phyloP scores from a whole-genome alignment of 2,888 invertebrate genomes.

The Cantharis nigra region DNA sequence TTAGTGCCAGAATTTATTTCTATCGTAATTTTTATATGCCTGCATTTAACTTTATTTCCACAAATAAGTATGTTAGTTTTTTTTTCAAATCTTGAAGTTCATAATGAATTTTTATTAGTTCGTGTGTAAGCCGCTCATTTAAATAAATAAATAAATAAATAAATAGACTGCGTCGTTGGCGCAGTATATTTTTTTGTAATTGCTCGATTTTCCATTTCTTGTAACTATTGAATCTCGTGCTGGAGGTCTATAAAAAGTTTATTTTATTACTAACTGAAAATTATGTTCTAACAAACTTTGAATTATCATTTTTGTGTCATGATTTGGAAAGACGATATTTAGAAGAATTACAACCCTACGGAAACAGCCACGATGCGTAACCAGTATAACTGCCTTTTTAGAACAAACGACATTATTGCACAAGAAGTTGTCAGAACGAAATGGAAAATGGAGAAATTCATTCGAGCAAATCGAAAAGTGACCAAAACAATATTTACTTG shows the following conservation, averaged over 20 bases:
- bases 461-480: constrained; percentile 13
- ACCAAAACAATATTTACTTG: constrained; percentile 28
- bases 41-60: neutral
- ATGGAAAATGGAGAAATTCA: constrained; percentile 14
- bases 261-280: neutral
- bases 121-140: neutral
- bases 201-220: neutral
- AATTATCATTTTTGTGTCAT: constrained; percentile 17
- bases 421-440: constrained; percentile 13
- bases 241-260: neutral
- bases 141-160: neutral
- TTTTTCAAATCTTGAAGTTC: neutral
- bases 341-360: constrained; percentile 27
- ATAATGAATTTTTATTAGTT: neutral
- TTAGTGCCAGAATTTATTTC: neutral
- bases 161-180: neutral
- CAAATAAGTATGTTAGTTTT: neutral
- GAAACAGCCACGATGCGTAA: constrained; percentile 25
- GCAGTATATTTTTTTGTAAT: neutral
- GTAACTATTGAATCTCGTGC: neutral
- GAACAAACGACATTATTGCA: constrained; percentile 3
- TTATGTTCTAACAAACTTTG: constrained; percentile 1
- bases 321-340: constrained; percentile 24
- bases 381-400: constrained; percentile 23
- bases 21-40: neutral